Evolutionary conservation across 2,888 invertebrate species (phyloP), one percentile per base, ranked within the genome.

Genomic region (Rhopalosiphum nymphaeae): DNA sequence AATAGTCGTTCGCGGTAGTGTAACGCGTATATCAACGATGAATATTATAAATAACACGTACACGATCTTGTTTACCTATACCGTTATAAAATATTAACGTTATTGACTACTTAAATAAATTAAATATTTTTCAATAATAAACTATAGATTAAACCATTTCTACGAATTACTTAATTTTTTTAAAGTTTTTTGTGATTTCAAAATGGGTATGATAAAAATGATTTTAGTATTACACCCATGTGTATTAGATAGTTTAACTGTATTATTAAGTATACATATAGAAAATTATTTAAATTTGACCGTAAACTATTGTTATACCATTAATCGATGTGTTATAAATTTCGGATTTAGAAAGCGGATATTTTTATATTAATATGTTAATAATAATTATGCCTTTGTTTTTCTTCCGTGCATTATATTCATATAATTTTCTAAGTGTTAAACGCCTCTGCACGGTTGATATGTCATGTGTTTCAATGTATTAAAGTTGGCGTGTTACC

Each of bases 21-120:
- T 36, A 78, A 36, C 21, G 78, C 36, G 36, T 78, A 78, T 21
- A 21, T 36, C 36, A 78, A 78, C 78, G 21, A 78, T 21, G 21
- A 36, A 78, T 53, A 53, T 78, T 78, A 21, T 36, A 78, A 78
- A 78, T 36, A 78, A 78, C 36, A 36, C 36, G 36, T 78, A 36
- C 9, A 78, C 21, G 21, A 78, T 78, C 36, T 36, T 78, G 36
- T 78, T 36, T 67, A 67, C 7, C 67, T 78, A 78, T 36, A 67
- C 36, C 67, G 67, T 67, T 67, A 67, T 67, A 67, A 67, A 67
- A 67, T 67, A 67, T 67, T 16, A 67, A 67, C 67, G n/a, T 67
- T n/a, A 67, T 78, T 78, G 36, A 78, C 78, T 78, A 21, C 36
- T 21, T 36, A 36, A 78, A 21, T 21, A 26, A 21, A 78, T 36